phyloP scores from a whole-genome alignment of 2,888 invertebrate species.

The Cynaeus angustus region DNA sequence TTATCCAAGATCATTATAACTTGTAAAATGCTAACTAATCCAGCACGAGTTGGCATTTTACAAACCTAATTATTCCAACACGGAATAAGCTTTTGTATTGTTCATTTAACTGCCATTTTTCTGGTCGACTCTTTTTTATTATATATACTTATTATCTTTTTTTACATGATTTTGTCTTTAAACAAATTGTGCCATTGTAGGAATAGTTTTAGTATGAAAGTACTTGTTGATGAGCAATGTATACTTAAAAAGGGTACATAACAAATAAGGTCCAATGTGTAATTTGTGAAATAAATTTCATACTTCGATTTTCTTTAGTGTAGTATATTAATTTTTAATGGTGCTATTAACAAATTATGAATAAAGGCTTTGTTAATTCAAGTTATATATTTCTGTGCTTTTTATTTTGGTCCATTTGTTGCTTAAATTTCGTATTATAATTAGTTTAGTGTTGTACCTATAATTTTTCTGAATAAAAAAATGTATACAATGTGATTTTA shows the following conservation, averaged over 20 bases:
- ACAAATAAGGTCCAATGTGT: constrained; percentile 60
- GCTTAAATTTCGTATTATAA: constrained; percentile 40
- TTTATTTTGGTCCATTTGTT: constrained; percentile 48
- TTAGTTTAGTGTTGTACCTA: constrained; percentile 47
- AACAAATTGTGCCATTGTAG: constrained; percentile 69
- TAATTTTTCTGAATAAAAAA: constrained; percentile 50
- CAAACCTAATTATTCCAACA: constrained; percentile 38
- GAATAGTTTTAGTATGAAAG: constrained; percentile 58
- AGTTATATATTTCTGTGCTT: constrained; percentile 56
- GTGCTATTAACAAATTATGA: constrained; percentile 65
- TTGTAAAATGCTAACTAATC: constrained; percentile 50
- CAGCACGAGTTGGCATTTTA: constrained; percentile 29
- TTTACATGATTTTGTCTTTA: constrained; percentile 57
- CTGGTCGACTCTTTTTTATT: constrained; percentile 66
- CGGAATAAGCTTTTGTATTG: constrained; percentile 61
- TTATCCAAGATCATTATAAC: constrained; percentile 52
- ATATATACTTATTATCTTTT: constrained; percentile 60
- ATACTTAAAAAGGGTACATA: constrained; percentile 52
- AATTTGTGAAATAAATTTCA: constrained; percentile 53
- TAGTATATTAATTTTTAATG: constrained; percentile 62
- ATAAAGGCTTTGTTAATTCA: constrained; percentile 51
- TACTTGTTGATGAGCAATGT: constrained; percentile 48
- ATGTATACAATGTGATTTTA: constrained; percentile 68
- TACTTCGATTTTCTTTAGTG: constrained; percentile 53
- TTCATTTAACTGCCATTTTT: constrained; percentile 67